Evolutionary conservation across 2,797 vertebrate genomes (phyloP).

Genomic region (Sebastes taczanowskii): DNA sequence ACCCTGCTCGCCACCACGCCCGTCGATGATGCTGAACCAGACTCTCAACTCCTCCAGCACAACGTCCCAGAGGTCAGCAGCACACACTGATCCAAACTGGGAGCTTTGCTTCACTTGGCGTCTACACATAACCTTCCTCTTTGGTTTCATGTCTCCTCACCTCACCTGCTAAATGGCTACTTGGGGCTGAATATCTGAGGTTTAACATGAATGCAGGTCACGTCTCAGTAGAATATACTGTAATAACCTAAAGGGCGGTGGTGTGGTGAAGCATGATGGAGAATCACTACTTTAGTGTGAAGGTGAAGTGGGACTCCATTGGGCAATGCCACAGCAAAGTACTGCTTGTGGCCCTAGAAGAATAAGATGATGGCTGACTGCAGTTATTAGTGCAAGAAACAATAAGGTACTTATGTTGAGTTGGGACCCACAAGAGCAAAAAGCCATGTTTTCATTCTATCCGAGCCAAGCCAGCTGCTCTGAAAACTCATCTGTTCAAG

Average conservation of each 20-base stretch:
- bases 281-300: background rate
- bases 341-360: background rate
- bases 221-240: too few relatives aligned
- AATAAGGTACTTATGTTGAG: background rate
- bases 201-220: too few relatives aligned
- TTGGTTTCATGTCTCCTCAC: background rate
- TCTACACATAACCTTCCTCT: background rate
- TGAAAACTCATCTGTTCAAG: background rate
- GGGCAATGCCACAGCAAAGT: too few relatives aligned
- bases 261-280: background rate
- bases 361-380: background rate
- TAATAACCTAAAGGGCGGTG: background rate
- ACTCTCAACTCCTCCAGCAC: slow-evolving; percentile 77
- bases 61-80: slow-evolving; percentile 80
- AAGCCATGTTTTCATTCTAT: background rate
- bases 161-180: background rate
- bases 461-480: background rate
- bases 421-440: background rate
- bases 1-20: slow-evolving; percentile 54
- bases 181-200: too few relatives aligned
- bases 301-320: background rate
- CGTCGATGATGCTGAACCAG: slow-evolving; percentile 50
- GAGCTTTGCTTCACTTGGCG: background rate
- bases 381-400: background rate
- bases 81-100: background rate